A percentile compares a stretch with the other conserved stretches of the same genome.
phyloP scores from a whole-genome alignment of 1,140 invertebrate species.

The Cotesia vestalis region DNA sequence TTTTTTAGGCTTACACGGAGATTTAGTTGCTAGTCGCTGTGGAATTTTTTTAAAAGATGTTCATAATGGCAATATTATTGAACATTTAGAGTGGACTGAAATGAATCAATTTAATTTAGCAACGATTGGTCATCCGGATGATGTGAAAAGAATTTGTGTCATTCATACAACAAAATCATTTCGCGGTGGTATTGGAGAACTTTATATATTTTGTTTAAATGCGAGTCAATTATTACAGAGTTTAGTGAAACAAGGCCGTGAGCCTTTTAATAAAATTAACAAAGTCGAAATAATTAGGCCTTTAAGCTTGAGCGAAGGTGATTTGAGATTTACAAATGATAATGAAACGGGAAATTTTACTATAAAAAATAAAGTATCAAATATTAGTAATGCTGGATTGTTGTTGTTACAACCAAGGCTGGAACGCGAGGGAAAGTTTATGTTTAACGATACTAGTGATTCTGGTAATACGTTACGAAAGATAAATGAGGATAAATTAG shows the following conservation, averaged over 20 bases:
- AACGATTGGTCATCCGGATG: constrained; percentile 61
- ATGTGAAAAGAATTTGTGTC: constrained; percentile 67
- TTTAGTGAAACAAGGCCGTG: constrained; percentile 62
- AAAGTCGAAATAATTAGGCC: constrained; percentile 51
- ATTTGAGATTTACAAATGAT: constrained; percentile 52
- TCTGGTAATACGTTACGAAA: constrained; percentile 24
- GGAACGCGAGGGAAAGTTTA: constrained; percentile 50
- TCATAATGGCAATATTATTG: constrained; percentile 59
- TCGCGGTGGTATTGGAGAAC: constrained; percentile 63
- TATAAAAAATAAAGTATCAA: constrained; percentile 52
- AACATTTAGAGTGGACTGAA: constrained; percentile 66
- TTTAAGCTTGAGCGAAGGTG: constrained; percentile 66
- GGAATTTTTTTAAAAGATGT: constrained; percentile 66
- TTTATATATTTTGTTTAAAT: constrained; percentile 65
- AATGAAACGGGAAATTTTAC: constrained; percentile 44
- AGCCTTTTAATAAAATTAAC: constrained; percentile 43
- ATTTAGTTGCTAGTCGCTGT: constrained; percentile 59
- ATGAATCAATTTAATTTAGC: constrained; percentile 66
- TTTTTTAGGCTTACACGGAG: constrained; percentile 63
- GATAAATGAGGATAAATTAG: constrained; percentile 39
- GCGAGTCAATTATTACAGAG: constrained; percentile 61
- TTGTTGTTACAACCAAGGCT: constrained; percentile 50
- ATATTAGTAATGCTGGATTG: constrained; percentile 54
- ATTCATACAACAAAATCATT: constrained; percentile 68
- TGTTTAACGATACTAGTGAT: constrained; percentile 41